Evolutionary conservation across 2,113 vertebrate genomes (phyloP).

Genomic region (Corynorhinus townsendii): DNA sequence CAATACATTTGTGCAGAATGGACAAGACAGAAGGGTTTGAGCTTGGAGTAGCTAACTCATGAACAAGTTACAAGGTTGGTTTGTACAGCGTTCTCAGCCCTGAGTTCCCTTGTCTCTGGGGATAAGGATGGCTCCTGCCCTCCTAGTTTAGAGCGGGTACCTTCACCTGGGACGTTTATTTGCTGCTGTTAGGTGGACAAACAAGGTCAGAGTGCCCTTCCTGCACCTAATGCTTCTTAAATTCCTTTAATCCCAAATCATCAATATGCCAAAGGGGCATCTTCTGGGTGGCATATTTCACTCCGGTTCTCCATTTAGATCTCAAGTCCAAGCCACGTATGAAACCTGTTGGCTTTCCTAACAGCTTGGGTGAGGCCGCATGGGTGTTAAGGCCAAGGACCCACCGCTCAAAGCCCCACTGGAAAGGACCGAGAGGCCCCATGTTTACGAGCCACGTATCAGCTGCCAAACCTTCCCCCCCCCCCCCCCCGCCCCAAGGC

Average conservation of each 20-base stretch:
- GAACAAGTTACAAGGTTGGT: too few relatives aligned
- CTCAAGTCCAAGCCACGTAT: not conserved
- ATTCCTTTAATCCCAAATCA: not conserved
- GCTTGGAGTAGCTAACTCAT: not conserved
- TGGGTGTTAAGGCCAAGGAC: not conserved
- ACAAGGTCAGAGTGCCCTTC: not conserved
- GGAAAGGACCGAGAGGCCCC: not conserved
- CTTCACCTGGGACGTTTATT: too few relatives aligned
- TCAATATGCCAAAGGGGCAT: not conserved
- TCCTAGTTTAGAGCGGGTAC: not conserved
- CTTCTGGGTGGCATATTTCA: too few relatives aligned
- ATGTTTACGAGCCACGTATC: accelerated
- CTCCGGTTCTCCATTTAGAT: not conserved
- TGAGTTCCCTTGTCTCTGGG: not conserved
- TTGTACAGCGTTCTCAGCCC: not conserved
- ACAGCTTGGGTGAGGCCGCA: not conserved
- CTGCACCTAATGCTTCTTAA: not conserved
- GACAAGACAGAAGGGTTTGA: not conserved
- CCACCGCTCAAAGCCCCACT: not conserved
- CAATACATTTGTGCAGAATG: not conserved
- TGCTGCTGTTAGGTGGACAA: not conserved
- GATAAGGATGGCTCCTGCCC: not conserved
- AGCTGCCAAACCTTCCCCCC: not conserved
- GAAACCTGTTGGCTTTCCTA: not conserved
- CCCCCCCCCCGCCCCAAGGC: too few relatives aligned